These are phyloP conservation scores for Paracentrotus lividus DNA, from an alignment of 53 echinoderm and acorn worm species.

Conservation along the genomic window DNA sequence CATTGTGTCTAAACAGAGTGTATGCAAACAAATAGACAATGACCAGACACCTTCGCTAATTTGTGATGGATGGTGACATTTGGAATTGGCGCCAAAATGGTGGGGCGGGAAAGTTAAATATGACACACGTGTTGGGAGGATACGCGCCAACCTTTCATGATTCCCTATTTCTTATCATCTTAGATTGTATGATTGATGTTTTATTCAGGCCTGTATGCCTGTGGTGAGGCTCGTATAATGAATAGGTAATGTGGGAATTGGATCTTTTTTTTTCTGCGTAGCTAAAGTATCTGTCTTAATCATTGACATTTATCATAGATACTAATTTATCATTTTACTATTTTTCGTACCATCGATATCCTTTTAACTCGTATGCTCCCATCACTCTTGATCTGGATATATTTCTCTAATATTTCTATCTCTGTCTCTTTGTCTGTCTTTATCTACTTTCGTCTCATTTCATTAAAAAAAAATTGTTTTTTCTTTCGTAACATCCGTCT, in stretches of 20 bases:
- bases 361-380: not conserved
- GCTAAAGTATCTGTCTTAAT: not conserved
- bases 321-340: not conserved
- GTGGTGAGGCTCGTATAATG: not conserved
- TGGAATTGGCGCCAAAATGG: constrained; percentile 3
- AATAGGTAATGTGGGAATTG: not conserved
- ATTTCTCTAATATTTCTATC: not conserved
- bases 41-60: not conserved
- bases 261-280: not conserved
- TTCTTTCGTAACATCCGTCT: no score
- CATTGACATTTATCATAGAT: constrained; percentile 4
- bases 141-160: not conserved
- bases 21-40: not conserved
- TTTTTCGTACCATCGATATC: not conserved
- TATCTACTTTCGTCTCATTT: no score
- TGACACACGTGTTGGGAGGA: constrained; percentile 1
- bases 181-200: not conserved
- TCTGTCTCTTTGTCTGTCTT: not conserved
- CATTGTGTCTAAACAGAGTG: not conserved
- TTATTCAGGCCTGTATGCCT: constrained; percentile 10
- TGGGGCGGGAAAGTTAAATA: not conserved
- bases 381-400: not conserved
- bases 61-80: constrained; percentile 44
- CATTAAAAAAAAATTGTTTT: no score
- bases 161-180: not conserved